Percentiles rank a stretch among this genome's conserved stretches.
These are phyloP conservation scores for Phalacrocorax carbo DNA, from an alignment of 2,113 vertebrate genomes.

Conservation along the genomic window DNA sequence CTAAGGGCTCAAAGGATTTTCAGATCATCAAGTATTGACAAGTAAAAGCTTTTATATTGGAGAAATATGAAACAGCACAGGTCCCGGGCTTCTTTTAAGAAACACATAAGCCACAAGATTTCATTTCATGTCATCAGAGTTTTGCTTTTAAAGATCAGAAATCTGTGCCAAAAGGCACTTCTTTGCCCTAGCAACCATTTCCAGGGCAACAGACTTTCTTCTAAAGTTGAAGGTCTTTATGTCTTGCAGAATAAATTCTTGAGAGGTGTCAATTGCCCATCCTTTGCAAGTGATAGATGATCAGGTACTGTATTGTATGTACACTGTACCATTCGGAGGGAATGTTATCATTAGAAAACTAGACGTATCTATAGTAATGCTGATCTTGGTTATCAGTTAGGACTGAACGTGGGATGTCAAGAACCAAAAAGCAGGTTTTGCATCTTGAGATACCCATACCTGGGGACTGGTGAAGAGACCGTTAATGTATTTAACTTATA, in stretches of 20 bases:
- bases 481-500: neutral
- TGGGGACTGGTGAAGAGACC: neutral
- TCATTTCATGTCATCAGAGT: slow-evolving; percentile 35
- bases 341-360: neutral
- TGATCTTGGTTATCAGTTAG: neutral
- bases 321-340: neutral
- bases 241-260: slow-evolving; percentile 10
- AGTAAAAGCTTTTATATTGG: slow-evolving; percentile 41
- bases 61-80: slow-evolving; percentile 42
- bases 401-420: neutral
- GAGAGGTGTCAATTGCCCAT: neutral
- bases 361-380: neutral
- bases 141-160: slow-evolving; percentile 56
- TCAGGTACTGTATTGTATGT: neutral
- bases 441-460: neutral
- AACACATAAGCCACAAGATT: slow-evolving; percentile 30
- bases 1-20: slow-evolving; percentile 42
- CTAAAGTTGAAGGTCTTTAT: slow-evolving; percentile 10
- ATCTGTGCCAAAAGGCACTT: slow-evolving; percentile 22
- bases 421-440: neutral
- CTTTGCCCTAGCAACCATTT: slow-evolving; percentile 31
- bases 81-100: slow-evolving; percentile 45
- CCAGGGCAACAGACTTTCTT: slow-evolving; percentile 48
- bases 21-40: slow-evolving; percentile 52
- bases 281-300: neutral